Base-by-base conservation (phyloP, 2,797 vertebrate species). In the Ataeniobius toweri region DNA sequence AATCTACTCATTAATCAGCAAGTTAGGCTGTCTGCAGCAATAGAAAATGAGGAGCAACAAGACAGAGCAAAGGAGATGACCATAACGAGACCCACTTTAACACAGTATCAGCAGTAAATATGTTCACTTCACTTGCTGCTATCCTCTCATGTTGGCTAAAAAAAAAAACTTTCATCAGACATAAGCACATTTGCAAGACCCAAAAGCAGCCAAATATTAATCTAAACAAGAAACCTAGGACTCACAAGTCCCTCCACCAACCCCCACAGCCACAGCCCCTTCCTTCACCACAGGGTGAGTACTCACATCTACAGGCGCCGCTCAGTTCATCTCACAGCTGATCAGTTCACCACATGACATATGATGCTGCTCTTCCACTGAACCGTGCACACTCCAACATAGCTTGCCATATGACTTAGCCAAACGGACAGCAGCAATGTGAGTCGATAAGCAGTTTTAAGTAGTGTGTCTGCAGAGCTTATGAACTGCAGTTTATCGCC, bases 71-170 rank as follows among this genome's bases (percentile, higher is more conserved):
- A 73, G 61, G 70, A 84, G 79, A 87, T 84, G 75, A 88, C 89
- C 89, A 92, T 90, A 12, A 89, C 90, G 83, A 91, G 79, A 89
- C 79, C 85, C 83, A 93, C 85, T 87, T 84, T 90, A 87, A 55
- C 28, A 55, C 24, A 16, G 73, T 67, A 82, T 70, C 20, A 80
- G 63, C 39, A 77, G 53, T 59, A 74, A 61, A 68, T 51, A 69
- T 59, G 48, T 71, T 77, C 63, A 83, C 69, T 74, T 80, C 58
- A 84, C 72, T 71, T 79, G 58, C 69, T 82, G 58, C 48, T 68
- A 18, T 73, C 51, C 73, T 79, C 68, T 71, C 39, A 18, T 51
- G 74, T 74, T 67, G 36, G 75, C 22, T 75, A 20, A 74, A 48
- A 28, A 58, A 58, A 22, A 18, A 5, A 26, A 5, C 5, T 10